Conservation (phyloP, 2,888 invertebrate genomes). For the Mesorhabditis spiculigera region DNA sequence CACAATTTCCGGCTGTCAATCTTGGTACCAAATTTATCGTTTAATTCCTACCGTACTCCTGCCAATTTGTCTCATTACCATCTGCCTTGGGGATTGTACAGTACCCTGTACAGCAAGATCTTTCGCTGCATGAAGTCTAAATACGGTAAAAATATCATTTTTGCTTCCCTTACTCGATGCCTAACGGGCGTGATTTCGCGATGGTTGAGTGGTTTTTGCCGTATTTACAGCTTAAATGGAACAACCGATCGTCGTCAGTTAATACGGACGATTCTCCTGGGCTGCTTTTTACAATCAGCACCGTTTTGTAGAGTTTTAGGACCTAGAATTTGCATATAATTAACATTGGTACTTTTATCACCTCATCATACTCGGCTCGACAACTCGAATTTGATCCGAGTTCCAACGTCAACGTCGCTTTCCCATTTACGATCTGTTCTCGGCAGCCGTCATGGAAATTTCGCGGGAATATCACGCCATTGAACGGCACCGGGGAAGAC, state of each 20-base stretch:
- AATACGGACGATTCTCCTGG: background rate
- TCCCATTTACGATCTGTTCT: background rate
- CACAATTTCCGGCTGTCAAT: background rate
- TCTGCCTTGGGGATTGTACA: background rate
- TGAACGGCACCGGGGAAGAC: background rate
- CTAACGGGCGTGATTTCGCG: background rate
- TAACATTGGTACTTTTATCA: background rate
- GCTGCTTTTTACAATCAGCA: background rate
- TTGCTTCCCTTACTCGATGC: slow-evolving; percentile 1
- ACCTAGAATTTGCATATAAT: background rate
- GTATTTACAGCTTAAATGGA: slow-evolving; percentile 1
- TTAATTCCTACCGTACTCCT: slow-evolving; percentile 2
- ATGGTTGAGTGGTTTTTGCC: background rate
- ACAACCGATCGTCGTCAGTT: slow-evolving; percentile 2
- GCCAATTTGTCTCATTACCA: background rate
- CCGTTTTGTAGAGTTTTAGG: slow-evolving; percentile 6
- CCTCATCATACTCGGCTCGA: slow-evolving; percentile 1
- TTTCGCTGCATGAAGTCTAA: background rate
- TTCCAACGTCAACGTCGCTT: background rate
- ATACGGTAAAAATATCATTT: background rate
- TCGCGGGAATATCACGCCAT: slow-evolving; percentile 1
- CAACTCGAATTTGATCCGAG: background rate
- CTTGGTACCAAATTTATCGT: background rate
- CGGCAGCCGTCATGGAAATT: background rate
- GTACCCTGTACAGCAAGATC: background rate